phyloP scores from a whole-genome alignment of 2,888 invertebrate genomes.

The Rhingia rostrata region DNA sequence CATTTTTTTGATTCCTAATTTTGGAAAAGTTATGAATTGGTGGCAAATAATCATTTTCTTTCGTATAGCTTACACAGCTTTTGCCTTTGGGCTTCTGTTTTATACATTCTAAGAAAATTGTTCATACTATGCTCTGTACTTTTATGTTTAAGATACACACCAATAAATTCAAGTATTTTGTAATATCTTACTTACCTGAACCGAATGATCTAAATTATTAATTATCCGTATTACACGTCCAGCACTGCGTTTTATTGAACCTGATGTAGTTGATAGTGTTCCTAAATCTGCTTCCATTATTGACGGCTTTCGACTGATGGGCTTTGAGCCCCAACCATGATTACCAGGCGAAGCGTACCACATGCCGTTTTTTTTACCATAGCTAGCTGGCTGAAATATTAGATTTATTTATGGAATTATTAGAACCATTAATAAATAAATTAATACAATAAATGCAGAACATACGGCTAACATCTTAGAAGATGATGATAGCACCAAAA shows the following conservation, averaged over 20 bases:
- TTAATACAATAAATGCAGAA: conserved; percentile 66
- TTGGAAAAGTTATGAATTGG: background rate
- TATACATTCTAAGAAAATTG: too few species aligned
- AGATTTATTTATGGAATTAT: conserved; percentile 1
- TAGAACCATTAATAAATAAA: conserved; percentile 26
- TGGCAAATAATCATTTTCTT: background rate
- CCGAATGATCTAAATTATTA: conserved; percentile 95
- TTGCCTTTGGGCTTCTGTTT: too few species aligned
- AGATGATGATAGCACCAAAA: conserved; percentile 87
- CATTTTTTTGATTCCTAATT: conserved; percentile 29
- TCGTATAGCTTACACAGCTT: too few species aligned
- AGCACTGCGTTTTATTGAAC: conserved; percentile 89
- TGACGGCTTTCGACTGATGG: conserved; percentile 91
- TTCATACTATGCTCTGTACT: too few species aligned
- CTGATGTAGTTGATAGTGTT: conserved; percentile 87
- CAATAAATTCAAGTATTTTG: background rate
- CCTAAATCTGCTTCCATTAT: conserved; percentile 89
- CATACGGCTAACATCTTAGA: conserved; percentile 85
- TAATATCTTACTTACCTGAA: conserved; percentile 86
- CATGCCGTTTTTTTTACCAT: conserved; percentile 95
- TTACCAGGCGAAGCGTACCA: conserved; percentile 89
- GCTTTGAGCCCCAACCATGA: conserved; percentile 86
- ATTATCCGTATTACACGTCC: conserved; percentile 95
- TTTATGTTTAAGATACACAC: too few species aligned
- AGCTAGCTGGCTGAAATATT: conserved; percentile 89